These are phyloP conservation scores for Chaitophorus viminalis DNA, from an alignment of 2,888 invertebrate genomes.

Conservation along the genomic window DNA sequence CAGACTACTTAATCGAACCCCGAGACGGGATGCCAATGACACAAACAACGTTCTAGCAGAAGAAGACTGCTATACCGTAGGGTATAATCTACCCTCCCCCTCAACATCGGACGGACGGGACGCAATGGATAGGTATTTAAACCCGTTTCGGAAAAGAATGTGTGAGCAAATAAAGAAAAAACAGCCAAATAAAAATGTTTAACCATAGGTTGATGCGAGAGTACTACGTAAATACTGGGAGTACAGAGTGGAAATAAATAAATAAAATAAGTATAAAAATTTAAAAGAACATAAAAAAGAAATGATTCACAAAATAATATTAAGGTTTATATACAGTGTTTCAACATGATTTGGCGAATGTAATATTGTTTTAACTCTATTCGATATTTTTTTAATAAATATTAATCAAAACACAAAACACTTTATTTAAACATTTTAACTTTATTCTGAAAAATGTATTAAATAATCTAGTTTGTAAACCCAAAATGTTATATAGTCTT, in stretches of 20 bases:
- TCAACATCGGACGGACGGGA: not conserved
- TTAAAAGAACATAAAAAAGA: not conserved
- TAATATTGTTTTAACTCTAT: too few species aligned
- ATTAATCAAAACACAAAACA: too few species aligned
- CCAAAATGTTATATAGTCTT: too few species aligned
- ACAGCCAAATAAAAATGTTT: constrained; percentile 25
- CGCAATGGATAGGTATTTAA: constrained; percentile 45
- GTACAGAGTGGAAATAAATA: not conserved
- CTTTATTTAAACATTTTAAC: too few species aligned
- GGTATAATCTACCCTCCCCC: constrained; percentile 36
- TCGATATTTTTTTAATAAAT: too few species aligned
- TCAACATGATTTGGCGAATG: too few species aligned
- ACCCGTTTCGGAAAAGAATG: constrained; percentile 47
- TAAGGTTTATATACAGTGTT: not conserved
- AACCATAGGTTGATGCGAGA: not conserved
- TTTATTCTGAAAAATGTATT: too few species aligned
- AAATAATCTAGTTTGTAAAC: too few species aligned
- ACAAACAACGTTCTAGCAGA: constrained; percentile 48
- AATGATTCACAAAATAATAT: not conserved
- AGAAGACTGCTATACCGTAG: constrained; percentile 22
- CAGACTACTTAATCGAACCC: constrained; percentile 50
- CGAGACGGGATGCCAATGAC: constrained; percentile 53
- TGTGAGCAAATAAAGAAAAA: constrained; percentile 9
- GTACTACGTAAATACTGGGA: not conserved
- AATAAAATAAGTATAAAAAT: not conserved